A percentile compares a stretch with the other conserved stretches of the same genome.
phyloP scores from a whole-genome alignment of 2,797 vertebrate genomes.

The Trachops cirrhosus region DNA sequence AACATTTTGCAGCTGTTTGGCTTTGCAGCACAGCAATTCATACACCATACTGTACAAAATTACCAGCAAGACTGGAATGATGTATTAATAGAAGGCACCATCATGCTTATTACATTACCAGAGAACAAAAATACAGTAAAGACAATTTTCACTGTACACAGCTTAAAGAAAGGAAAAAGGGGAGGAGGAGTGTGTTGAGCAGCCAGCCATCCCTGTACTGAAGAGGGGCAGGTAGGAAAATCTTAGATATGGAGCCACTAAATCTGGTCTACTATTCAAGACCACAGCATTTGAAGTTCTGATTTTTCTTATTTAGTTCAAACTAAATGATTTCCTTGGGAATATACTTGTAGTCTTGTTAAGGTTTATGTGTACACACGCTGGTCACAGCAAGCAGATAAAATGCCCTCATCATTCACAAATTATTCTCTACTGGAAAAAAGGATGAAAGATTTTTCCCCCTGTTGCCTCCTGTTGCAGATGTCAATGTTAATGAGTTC shows the following conservation, averaged over 20 bases:
- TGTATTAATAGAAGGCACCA: constrained; percentile 96
- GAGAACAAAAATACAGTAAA: constrained; percentile 90
- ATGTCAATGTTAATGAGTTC: constrained; percentile 87
- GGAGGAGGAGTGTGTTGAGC: constrained; percentile 82
- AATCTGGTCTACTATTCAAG: constrained; percentile 78
- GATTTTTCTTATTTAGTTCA: constrained; percentile 80
- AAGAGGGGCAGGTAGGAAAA: constrained; percentile 87
- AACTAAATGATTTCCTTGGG: constrained; percentile 83
- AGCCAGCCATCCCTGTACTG: constrained; percentile 85
- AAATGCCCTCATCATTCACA: constrained; percentile 84
- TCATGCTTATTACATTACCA: constrained; percentile 94
- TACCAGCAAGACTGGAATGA: constrained; percentile 94
- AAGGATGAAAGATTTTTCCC: constrained; percentile 74
- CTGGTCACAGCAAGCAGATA: constrained; percentile 91
- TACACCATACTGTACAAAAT: constrained; percentile 88
- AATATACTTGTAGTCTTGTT: constrained; percentile 83
- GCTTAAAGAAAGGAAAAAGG: constrained; percentile 82
- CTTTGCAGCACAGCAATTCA: constrained; percentile 87
- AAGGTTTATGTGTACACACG: constrained; percentile 87
- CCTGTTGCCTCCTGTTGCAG: constrained; percentile 88
- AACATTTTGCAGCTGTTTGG: constrained; percentile 85
- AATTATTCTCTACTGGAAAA: constrained; percentile 81
- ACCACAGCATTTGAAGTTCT: constrained; percentile 79
- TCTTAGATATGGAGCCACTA: constrained; percentile 75
- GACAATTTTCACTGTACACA: constrained; percentile 92